phyloP scores from a whole-genome alignment of 2,888 invertebrate genomes.

The Ceriagrion tenellum region DNA sequence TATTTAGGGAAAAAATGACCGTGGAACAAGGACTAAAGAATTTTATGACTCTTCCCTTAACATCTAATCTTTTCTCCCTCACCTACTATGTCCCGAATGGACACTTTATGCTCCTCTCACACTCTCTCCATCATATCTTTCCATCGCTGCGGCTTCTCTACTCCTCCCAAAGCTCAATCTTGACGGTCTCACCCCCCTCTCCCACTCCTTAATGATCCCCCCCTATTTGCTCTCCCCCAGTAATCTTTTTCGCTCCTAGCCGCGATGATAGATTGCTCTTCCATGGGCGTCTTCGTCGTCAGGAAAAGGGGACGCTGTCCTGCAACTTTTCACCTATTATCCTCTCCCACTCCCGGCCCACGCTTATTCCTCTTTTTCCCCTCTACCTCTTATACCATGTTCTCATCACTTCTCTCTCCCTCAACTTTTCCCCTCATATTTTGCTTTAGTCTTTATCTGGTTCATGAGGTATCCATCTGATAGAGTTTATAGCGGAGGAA shows the following conservation, averaged over 20 bases:
- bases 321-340: conserved; percentile 33
- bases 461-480: neutral
- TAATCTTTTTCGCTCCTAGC: conserved; percentile 26
- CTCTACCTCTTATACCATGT: neutral
- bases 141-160: neutral
- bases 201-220: conserved; percentile 25
- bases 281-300: conserved; percentile 49
- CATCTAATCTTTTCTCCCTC: neutral
- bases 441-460: neutral
- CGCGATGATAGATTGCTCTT: conserved; percentile 61
- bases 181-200: neutral
- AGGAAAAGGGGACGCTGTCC: conserved; percentile 38
- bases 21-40: too few species aligned
- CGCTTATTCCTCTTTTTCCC: conserved; percentile 1
- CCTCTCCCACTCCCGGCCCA: conserved; percentile 4
- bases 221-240: neutral
- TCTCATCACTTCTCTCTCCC: neutral
- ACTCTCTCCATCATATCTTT: neutral
- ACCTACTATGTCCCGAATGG: neutral
- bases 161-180: neutral
- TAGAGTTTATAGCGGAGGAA: neutral
- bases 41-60: neutral
- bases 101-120: neutral
- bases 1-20: too few species aligned
- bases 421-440: neutral